These are phyloP conservation scores for Dendrolimus kikuchii DNA, from an alignment of 1,140 invertebrate species.

Conservation along the genomic window DNA sequence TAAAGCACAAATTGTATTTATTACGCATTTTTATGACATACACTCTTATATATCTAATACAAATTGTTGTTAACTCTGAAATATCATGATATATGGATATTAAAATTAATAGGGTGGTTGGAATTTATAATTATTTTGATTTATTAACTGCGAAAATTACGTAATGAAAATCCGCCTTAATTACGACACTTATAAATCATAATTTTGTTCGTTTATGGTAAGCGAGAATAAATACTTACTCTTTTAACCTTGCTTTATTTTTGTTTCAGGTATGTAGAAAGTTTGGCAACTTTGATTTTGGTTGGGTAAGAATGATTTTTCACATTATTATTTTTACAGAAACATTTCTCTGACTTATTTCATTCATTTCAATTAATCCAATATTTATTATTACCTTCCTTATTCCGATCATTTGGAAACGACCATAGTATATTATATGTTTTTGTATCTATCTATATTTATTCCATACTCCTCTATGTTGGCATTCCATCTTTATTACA, in stretches of 20 bases:
- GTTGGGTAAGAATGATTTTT: too few species aligned
- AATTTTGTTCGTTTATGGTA: too few species aligned
- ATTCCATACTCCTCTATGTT: too few species aligned
- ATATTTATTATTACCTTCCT: too few species aligned
- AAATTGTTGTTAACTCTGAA: constrained; percentile 52
- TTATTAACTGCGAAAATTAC: constrained; percentile 10
- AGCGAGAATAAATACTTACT: neutral
- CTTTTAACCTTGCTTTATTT: constrained; percentile 1
- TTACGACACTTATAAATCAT: constrained; percentile 10
- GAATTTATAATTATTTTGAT: constrained; percentile 19
- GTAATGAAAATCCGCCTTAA: constrained; percentile 14
- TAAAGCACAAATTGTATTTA: constrained; percentile 62
- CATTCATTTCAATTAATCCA: too few species aligned
- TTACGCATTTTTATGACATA: constrained; percentile 45
- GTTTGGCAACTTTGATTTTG: neutral
- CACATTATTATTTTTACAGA: too few species aligned
- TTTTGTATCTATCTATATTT: too few species aligned
- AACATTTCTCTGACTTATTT: too few species aligned
- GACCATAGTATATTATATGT: too few species aligned
- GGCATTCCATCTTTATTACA: too few species aligned
- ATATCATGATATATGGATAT: constrained; percentile 53
- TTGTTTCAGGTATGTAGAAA: constrained; percentile 23
- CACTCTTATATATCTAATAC: constrained; percentile 35
- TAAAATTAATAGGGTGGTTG: constrained; percentile 37
- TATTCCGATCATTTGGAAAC: too few species aligned